phyloP scores from a whole-genome alignment of 2,113 vertebrate species.

The Zootoca vivipara region DNA sequence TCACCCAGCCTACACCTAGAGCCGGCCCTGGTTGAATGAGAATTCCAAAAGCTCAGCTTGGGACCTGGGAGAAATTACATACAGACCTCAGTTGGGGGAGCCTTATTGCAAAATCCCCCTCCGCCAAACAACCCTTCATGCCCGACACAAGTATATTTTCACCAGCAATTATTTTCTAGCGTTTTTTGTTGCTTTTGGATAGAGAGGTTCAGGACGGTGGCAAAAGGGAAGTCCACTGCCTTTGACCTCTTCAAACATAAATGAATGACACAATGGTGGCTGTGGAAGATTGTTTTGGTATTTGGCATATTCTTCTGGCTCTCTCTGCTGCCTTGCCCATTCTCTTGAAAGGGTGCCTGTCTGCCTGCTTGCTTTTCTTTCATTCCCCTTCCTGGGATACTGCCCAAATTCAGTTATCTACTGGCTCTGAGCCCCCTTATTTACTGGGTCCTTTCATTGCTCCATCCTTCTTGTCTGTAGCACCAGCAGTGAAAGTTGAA shows the following conservation, averaged over 20 bases:
- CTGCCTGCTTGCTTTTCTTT: neutral
- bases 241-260: neutral
- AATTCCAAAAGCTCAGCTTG: neutral
- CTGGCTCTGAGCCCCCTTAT: neutral
- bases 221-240: neutral
- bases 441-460: neutral
- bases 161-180: neutral
- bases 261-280: neutral
- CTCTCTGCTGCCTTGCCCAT: neutral
- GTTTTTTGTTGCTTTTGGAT: neutral
- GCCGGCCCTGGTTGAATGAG: neutral
- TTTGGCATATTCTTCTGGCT: neutral
- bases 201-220: neutral
- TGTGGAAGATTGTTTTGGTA: neutral
- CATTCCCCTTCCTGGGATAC: neutral
- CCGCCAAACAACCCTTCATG: neutral
- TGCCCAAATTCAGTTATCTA: constrained; percentile 10
- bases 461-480: neutral
- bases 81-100: neutral
- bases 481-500: neutral
- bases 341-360: neutral
- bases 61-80: neutral
- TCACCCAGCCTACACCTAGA: too few relatives aligned
- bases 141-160: neutral
- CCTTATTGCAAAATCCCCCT: neutral